A percentile compares a stretch with the other conserved stretches of the same genome.
Evolutionary conservation across 2,888 invertebrate species (phyloP).

Genomic region (Ochropleura leucogaster): DNA sequence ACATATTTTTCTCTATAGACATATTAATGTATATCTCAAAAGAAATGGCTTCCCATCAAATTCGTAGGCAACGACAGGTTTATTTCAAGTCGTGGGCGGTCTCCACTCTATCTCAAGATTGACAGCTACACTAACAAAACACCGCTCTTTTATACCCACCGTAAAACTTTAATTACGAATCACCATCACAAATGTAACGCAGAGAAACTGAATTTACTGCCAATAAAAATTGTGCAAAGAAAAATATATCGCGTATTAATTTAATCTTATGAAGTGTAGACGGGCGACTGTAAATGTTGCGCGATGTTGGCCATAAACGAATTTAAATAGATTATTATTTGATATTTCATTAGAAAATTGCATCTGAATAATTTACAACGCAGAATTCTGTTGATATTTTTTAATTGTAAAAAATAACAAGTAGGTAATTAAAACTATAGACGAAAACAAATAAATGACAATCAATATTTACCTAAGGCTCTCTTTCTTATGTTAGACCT

Average conservation of each 20-base stretch:
- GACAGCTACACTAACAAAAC: slow-evolving; percentile 61
- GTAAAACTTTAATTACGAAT: slow-evolving; percentile 66
- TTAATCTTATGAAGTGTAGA: slow-evolving; percentile 34
- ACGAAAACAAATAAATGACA: no score
- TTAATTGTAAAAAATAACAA: no score
- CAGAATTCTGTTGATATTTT: no score
- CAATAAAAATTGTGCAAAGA: slow-evolving; percentile 58
- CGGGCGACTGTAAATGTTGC: slow-evolving; percentile 3
- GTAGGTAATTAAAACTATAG: no score
- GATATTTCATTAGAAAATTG: not conserved
- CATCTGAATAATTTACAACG: no score
- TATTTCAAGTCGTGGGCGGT: slow-evolving; percentile 44
- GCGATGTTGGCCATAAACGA: not conserved
- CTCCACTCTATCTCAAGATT: slow-evolving; percentile 52
- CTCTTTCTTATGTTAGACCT: no score
- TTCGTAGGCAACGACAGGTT: slow-evolving; percentile 26
- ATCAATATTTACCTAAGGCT: no score
- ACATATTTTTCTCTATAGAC: not conserved
- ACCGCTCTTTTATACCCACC: slow-evolving; percentile 40
- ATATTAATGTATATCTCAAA: slow-evolving; percentile 4
- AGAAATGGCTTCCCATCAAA: slow-evolving; percentile 7
- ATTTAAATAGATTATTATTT: no score
- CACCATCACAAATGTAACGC: slow-evolving; percentile 60
- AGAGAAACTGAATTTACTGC: slow-evolving; percentile 55
- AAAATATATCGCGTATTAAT: slow-evolving; percentile 53